Conservation (phyloP, 2,888 invertebrate genomes). For the Drosophila cognata region DNA sequence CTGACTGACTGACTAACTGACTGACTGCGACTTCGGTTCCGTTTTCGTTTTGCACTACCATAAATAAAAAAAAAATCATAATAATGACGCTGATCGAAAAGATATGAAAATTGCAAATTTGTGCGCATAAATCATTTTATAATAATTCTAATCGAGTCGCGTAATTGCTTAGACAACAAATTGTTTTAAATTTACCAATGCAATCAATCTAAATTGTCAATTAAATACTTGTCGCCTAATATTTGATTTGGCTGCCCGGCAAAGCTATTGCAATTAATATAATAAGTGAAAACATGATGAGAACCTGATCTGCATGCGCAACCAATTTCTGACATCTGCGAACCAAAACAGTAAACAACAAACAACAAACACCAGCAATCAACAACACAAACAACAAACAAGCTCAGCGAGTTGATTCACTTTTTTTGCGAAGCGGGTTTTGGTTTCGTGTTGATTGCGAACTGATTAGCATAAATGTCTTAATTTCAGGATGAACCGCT, state of each 20-base stretch:
- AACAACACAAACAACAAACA: background rate
- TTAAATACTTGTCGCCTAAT: background rate
- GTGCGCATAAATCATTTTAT: constrained; percentile 62
- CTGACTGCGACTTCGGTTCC: constrained; percentile 35
- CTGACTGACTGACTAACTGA: constrained; percentile 3
- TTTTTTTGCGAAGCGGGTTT: constrained; percentile 8
- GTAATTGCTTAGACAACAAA: constrained; percentile 54
- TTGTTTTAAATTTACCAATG: constrained; percentile 37
- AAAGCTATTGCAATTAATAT: no score
- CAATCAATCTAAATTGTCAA: constrained; percentile 18
- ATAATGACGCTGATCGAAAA: constrained; percentile 25
- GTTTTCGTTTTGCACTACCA: constrained; percentile 33
- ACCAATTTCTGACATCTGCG: background rate
- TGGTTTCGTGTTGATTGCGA: background rate
- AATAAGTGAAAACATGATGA: background rate
- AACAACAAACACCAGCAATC: background rate
- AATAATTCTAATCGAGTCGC: constrained; percentile 48
- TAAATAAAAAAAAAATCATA: constrained; percentile 31
- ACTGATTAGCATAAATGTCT: background rate
- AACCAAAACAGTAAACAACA: background rate
- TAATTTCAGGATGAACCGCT: constrained; percentile 84
- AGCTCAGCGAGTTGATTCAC: background rate
- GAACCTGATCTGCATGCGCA: constrained; percentile 17
- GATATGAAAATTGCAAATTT: constrained; percentile 43
- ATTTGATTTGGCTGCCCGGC: background rate